These are phyloP conservation scores for Mystacides longicornis DNA, from an alignment of 2,888 invertebrate genomes.

Conservation along the genomic window DNA sequence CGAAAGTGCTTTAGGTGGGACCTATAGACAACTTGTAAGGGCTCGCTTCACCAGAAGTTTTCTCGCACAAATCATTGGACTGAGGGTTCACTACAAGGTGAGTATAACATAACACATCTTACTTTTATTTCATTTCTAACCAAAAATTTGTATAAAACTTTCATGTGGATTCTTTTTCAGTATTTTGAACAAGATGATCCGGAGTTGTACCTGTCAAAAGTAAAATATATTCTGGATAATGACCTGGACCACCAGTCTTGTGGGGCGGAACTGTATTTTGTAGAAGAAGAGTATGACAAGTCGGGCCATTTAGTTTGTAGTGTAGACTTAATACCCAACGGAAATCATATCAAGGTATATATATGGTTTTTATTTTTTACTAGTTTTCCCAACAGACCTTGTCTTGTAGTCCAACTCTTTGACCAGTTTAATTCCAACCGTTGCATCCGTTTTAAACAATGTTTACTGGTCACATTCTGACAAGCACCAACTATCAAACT, in stretches of 20 bases:
- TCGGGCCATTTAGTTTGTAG: conserved; percentile 69
- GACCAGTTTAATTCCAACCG: too few relatives aligned
- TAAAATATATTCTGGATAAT: conserved; percentile 86
- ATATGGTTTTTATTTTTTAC: too few relatives aligned
- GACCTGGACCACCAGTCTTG: conserved; percentile 67
- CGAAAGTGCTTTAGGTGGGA: conserved; percentile 85
- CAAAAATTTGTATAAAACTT: background rate
- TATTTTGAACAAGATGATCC: conserved; percentile 96
- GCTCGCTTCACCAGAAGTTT: conserved; percentile 88
- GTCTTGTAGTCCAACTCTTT: too few relatives aligned
- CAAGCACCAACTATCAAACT: too few relatives aligned
- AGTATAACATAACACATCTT: background rate
- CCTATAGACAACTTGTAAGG: conserved; percentile 81
- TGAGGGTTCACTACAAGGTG: conserved; percentile 84
- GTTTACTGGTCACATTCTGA: too few relatives aligned
- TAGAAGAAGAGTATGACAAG: conserved; percentile 81
- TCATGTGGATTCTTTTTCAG: conserved; percentile 38
- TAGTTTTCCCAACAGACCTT: too few relatives aligned
- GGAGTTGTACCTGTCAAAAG: conserved; percentile 85
- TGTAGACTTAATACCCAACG: conserved; percentile 78
- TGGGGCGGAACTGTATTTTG: conserved; percentile 76
- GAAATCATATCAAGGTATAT: conserved; percentile 53
- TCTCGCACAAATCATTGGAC: conserved; percentile 88
- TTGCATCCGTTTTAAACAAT: too few relatives aligned
- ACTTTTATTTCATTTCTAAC: background rate